Evolutionary conservation across 2,888 invertebrate genomes (phyloP), one percentile per base, ranked within the genome.

Genomic region (Sialis lutaria): DNA sequence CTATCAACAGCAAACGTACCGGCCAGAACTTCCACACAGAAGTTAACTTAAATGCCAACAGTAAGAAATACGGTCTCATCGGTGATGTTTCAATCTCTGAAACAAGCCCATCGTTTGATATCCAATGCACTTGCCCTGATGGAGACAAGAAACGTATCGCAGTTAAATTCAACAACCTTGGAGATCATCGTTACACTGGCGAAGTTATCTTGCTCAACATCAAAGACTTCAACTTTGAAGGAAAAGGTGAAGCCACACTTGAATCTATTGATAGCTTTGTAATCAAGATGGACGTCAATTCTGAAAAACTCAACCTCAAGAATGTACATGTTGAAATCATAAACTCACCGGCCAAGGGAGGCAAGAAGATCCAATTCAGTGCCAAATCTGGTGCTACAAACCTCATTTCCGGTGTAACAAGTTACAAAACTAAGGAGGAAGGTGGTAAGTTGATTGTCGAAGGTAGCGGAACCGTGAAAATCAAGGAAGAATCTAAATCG

Each of bases 391-490:
- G 73, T 4, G 74, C 74, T 48, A 75, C 80, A 56, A 78, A 78
- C 46, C 59, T 85, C 6, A 56, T 86, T 2, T 74, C 77, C 55
- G 86, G 87, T 69, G 77, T 77, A 57, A 79, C 81, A 2, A 77
- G 73, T 5, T 85, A 79, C 62, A 75, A 75, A 50, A 72, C 77
- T 50, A 79, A 81, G 52, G 76, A 79, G 49, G 82, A 83, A 59
- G 77, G 74, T 33, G 75, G 75, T 9, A 83, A 83, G 59, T 70
- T 73, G 45, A 78, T 81, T 47, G 68, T 85, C 6, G 86, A 87
- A 59, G 87, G 86, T 1, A 78, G 77, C 6, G 87, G 87, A 1
- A 75, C 73, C 39, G 67, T 86, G 10, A 79, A 77, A 55, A 69
- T 81, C n/a, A 73, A 75, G 47, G 79, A 82, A 1, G 74, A 79